phyloP scores from a whole-genome alignment of 2,888 invertebrate species.

The Acronicta aceris region DNA sequence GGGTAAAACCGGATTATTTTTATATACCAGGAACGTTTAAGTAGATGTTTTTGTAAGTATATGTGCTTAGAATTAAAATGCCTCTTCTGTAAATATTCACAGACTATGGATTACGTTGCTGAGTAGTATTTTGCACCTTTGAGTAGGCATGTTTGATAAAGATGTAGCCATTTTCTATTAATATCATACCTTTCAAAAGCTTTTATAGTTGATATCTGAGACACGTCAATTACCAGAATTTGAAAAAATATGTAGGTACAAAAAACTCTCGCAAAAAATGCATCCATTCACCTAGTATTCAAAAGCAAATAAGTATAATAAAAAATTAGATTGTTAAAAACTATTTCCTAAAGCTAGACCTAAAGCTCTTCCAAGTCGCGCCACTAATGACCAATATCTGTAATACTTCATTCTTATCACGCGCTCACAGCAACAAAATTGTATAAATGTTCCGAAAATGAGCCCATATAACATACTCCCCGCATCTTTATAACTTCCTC shows the following conservation, averaged over 20 bases:
- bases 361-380: not conserved
- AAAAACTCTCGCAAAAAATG: no score
- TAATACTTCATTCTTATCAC: slow-evolving; percentile 16
- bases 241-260: no score
- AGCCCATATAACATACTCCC: slow-evolving; percentile 17
- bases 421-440: slow-evolving; percentile 30
- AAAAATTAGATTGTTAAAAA: no score
- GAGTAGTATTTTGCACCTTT: not conserved
- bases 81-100: not conserved
- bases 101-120: not conserved
- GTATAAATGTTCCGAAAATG: slow-evolving; percentile 34
- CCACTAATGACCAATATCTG: not conserved
- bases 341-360: not conserved
- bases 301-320: no score
- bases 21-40: slow-evolving; percentile 20
- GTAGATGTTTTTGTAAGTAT: slow-evolving; percentile 33
- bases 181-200: no score
- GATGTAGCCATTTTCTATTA: no score
- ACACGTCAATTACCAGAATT: no score
- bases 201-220: no score
- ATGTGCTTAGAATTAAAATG: not conserved
- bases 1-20: slow-evolving; percentile 37
- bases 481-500: slow-evolving; percentile 45
- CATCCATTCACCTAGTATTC: no score
- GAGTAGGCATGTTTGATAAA: not conserved